A percentile compares a stretch with the other conserved stretches of the same genome.
Conservation (phyloP, 2,113 vertebrate genomes). For the Gobiocypris rarus region DNA sequence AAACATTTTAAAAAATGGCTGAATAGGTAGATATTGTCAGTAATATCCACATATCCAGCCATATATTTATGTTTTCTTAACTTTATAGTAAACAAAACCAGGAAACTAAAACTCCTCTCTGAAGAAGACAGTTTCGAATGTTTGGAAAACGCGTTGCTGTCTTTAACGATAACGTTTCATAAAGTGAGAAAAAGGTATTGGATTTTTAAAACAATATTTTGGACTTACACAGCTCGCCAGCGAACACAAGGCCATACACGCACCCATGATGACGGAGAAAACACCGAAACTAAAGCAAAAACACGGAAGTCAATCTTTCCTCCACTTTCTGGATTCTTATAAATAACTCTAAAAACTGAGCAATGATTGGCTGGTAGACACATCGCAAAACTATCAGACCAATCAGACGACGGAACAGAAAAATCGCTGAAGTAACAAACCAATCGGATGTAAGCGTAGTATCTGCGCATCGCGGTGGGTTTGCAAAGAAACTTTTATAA, state of each 20-base stretch:
- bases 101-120: neutral
- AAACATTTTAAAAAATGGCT: too few species aligned
- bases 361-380: neutral
- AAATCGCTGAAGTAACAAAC: neutral
- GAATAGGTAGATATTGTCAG: too few species aligned
- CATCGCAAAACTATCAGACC: neutral
- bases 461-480: too few species aligned
- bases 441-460: neutral
- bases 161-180: neutral
- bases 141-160: neutral
- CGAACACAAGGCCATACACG: slow-evolving; percentile 90
- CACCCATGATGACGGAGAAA: slow-evolving; percentile 81
- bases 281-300: neutral
- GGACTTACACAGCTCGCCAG: slow-evolving; percentile 92
- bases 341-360: neutral
- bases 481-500: too few species aligned
- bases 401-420: neutral
- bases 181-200: neutral
- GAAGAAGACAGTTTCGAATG: neutral
- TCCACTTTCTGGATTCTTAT: neutral
- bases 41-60: too few species aligned
- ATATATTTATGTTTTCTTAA: neutral
- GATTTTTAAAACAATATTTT: neutral
- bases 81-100: neutral
- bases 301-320: slow-evolving; percentile 16